phyloP scores from a whole-genome alignment of 2,113 vertebrate species.

The Cyphomyrus plagiostoma region DNA sequence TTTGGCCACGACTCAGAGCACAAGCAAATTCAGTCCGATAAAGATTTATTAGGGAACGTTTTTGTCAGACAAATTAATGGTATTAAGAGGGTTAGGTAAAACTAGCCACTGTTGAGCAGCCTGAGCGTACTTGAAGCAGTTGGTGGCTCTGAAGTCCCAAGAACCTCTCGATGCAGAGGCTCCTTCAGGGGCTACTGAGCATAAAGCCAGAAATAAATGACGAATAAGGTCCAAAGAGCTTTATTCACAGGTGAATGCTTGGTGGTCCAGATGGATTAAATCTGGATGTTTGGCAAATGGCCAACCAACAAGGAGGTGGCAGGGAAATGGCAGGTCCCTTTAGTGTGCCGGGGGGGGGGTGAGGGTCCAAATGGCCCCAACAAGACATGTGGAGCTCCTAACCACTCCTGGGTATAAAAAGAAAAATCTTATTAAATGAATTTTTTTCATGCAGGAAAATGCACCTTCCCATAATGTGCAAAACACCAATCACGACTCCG shows the following conservation, averaged over 20 bases:
- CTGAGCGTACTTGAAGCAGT: neutral
- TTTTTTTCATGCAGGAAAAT: neutral
- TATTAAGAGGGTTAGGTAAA: neutral
- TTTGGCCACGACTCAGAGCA: neutral
- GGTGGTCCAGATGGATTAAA: neutral
- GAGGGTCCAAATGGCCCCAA: neutral
- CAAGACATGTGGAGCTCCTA: neutral
- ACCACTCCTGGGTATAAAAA: neutral
- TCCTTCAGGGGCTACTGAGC: neutral
- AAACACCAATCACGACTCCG: neutral
- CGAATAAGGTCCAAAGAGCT: neutral
- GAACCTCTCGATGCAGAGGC: neutral
- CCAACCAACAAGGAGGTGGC: neutral
- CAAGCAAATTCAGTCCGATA: neutral
- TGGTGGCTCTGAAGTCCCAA: neutral
- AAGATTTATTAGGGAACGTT: neutral
- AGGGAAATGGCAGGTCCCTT: neutral
- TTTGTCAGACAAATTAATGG: neutral
- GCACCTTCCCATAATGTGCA: neutral
- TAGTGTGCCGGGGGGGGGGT: neutral
- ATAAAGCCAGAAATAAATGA: neutral
- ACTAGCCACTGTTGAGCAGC: neutral
- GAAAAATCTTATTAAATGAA: neutral
- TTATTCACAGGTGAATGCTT: neutral
- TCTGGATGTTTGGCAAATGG: neutral